Conservation (phyloP, 2,797 vertebrate species). For the Semaprochilodus insignis region DNA sequence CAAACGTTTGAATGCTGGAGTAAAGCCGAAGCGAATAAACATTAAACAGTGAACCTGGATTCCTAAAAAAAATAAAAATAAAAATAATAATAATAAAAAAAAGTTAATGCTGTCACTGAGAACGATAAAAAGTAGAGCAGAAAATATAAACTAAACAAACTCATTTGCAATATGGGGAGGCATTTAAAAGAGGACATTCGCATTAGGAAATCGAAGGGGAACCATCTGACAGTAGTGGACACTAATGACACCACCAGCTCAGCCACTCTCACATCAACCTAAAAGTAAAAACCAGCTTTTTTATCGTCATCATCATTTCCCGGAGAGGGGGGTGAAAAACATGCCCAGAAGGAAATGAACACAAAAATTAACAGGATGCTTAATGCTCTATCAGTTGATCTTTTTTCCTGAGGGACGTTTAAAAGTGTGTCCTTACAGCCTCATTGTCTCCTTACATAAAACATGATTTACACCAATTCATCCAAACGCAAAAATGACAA, state of each 20-base stretch:
- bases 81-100: neutral
- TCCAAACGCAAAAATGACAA: neutral
- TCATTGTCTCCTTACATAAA: conserved; percentile 7
- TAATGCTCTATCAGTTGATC: conserved; percentile 20
- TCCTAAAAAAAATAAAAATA: neutral
- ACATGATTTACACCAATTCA: neutral
- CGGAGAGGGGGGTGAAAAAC: neutral
- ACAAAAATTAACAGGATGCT: conserved; percentile 34
- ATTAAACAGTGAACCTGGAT: neutral
- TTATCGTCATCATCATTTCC: neutral
- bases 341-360: conserved; percentile 37
- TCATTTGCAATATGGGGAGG: neutral
- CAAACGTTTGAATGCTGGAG: too few species aligned
- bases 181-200: neutral
- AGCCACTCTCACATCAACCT: neutral
- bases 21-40: neutral
- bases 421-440: neutral
- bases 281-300: neutral
- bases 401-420: conserved; percentile 27
- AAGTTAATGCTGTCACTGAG: neutral
- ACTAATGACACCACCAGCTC: neutral
- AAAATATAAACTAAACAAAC: neutral
- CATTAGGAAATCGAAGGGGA: neutral
- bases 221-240: neutral
- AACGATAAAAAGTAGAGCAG: neutral